Base-by-base conservation (phyloP, 2,113 vertebrate species). In the Anarrhichthys ocellatus region DNA sequence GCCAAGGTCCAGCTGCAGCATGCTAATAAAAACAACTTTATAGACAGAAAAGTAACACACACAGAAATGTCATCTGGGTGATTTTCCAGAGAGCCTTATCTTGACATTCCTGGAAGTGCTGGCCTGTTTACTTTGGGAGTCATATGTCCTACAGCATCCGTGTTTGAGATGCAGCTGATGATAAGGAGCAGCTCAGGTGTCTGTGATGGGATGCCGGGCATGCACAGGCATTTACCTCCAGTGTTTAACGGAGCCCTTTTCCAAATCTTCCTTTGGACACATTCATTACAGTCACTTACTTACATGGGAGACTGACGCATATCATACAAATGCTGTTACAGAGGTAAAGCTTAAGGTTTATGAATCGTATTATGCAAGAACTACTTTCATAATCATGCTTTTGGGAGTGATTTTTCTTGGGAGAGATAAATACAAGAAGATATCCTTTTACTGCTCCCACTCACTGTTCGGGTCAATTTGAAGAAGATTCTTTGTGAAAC, bases 111-210 rank as follows among this genome's bases (percentile, higher is more conserved):
- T 81, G 56, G 42, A 78, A 85, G 78, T 56, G 74, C 17, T 17
- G 4, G 63, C 70, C 18, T 78, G 79, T 76, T 86, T 73, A 81
- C 77, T 56, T 78, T 84, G 82, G 68, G 72, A 73, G 67, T 63
- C 64, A 5, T 75, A 36, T 76, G 69, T 75, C 70, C 22, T 64
- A 9, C 32, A 68, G 65, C 64, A 66, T 86, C 65, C 0, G 38
- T 84, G 76, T 78, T 81, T 89, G 73, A 69, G 83, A 91, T 87
- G 80, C 73, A 63, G 27, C 27, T 22, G 64, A 56, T 67, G 69
- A 93, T 86, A 89, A 78, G 72, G 7, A 77, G 34, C 22, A 78
- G 85, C 79, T 81, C 64, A 82, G 79, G 71, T 84, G 82, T 89
- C 83, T 75, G 71, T 6, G 6, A 73, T 67, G 40, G 62, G 76